phyloP scores from a whole-genome alignment of 2,888 invertebrate genomes.

The Drosophila anomalata region DNA sequence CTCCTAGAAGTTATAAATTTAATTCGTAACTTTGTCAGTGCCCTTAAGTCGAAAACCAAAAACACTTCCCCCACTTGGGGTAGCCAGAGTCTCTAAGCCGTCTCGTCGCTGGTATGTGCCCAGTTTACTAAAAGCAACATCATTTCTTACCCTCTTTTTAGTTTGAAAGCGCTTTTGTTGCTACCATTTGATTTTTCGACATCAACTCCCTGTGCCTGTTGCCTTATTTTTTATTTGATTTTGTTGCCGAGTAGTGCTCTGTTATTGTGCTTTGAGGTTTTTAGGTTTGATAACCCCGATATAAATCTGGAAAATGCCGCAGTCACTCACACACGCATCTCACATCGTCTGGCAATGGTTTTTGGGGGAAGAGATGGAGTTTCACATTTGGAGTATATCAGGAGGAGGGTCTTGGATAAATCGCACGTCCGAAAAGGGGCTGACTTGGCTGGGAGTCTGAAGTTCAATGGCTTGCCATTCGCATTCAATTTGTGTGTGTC shows the following conservation, averaged over 20 bases:
- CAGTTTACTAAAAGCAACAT: slow-evolving; percentile 41
- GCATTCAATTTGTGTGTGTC: slow-evolving; percentile 45
- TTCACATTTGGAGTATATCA: too few species aligned
- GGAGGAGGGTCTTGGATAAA: slow-evolving; percentile 24
- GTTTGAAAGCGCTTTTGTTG: slow-evolving; percentile 13
- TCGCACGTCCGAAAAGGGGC: slow-evolving; percentile 44
- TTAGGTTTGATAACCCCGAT: slow-evolving; percentile 53
- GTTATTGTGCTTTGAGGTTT: slow-evolving; percentile 31
- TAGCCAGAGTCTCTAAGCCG: slow-evolving; percentile 3
- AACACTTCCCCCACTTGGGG: neutral
- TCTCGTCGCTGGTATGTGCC: slow-evolving; percentile 48
- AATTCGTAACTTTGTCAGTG: too few species aligned
- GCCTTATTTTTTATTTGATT: neutral
- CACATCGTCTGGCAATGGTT: slow-evolving; percentile 20
- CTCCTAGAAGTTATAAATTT: too few species aligned
- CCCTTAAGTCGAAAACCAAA: too few species aligned
- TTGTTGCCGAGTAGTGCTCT: slow-evolving; percentile 17
- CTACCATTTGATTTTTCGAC: slow-evolving; percentile 32
- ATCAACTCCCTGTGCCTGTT: too few species aligned
- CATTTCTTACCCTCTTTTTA: slow-evolving; percentile 24
- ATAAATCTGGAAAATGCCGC: slow-evolving; percentile 65
- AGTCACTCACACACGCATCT: slow-evolving; percentile 52
- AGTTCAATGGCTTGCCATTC: slow-evolving; percentile 25
- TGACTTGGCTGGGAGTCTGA: slow-evolving; percentile 1
- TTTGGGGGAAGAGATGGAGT: neutral